A percentile compares a stretch with the other conserved stretches of the same genome.
phyloP scores from a whole-genome alignment of 1,140 invertebrate species.

The Aphidius gifuensis region DNA sequence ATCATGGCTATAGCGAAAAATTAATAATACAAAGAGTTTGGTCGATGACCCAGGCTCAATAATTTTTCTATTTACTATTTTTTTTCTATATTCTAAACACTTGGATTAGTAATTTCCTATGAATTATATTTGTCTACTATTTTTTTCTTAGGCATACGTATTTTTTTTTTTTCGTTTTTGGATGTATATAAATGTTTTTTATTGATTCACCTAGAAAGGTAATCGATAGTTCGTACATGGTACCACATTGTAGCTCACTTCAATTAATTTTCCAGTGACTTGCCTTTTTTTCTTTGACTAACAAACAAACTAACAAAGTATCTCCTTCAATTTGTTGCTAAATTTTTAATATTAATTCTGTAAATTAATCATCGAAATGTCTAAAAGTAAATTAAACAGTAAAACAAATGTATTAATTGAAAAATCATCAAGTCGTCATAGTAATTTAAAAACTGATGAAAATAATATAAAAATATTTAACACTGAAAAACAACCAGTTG shows the following conservation, averaged over 20 bases:
- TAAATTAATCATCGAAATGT: background rate
- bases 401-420: background rate
- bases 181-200: background rate
- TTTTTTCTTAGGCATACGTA: too few relatives aligned
- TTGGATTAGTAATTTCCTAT: too few relatives aligned
- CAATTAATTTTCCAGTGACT: constrained; percentile 3
- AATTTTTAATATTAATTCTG: background rate
- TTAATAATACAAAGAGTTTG: constrained; percentile 5
- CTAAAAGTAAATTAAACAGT: background rate
- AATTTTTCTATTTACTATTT: background rate
- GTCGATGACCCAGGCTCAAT: constrained; percentile 16
- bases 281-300: background rate
- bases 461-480: background rate
- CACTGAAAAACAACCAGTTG: constrained; percentile 10
- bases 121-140: too few relatives aligned
- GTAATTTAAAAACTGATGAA: background rate
- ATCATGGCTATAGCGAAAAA: too few relatives aligned
- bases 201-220: constrained; percentile 32
- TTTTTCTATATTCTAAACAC: background rate
- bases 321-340: too few relatives aligned
- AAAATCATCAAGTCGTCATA: background rate
- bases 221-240: constrained; percentile 50
- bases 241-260: constrained; percentile 46
- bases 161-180: constrained; percentile 6
- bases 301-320: too few relatives aligned